These are phyloP conservation scores for Troglohyphantes excavatus DNA, from an alignment of 2,888 invertebrate species.

Conservation along the genomic window DNA sequence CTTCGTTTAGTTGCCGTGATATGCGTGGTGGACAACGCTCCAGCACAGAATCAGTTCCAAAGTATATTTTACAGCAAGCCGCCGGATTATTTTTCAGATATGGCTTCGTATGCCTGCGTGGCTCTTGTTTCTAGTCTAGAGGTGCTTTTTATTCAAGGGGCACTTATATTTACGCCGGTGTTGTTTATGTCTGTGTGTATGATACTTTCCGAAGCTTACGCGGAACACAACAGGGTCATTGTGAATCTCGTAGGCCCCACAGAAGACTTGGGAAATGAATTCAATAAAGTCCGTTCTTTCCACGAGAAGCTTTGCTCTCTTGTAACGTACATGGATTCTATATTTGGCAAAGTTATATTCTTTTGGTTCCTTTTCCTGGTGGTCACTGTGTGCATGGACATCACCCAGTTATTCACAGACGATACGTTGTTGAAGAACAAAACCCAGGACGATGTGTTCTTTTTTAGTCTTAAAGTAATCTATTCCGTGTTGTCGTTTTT, in stretches of 20 bases:
- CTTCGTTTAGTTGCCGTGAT: slow-evolving; percentile 63
- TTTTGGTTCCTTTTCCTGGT: slow-evolving; percentile 79
- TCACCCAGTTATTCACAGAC: slow-evolving; percentile 79
- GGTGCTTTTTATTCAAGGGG: slow-evolving; percentile 78
- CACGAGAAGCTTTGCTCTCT: slow-evolving; percentile 78
- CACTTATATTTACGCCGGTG: slow-evolving; percentile 78
- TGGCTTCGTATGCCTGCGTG: slow-evolving; percentile 68
- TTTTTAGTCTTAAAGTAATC: slow-evolving; percentile 78
- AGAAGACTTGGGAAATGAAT: slow-evolving; percentile 58
- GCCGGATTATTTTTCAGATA: slow-evolving; percentile 47
- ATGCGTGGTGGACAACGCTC: slow-evolving; percentile 71
- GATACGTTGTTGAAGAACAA: slow-evolving; percentile 78
- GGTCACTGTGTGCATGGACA: slow-evolving; percentile 78
- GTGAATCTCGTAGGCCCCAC: slow-evolving; percentile 48
- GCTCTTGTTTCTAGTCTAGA: slow-evolving; percentile 66
- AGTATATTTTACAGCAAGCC: slow-evolving; percentile 68
- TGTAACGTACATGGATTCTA: slow-evolving; percentile 73
- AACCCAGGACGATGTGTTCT: slow-evolving; percentile 78
- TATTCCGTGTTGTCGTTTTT: slow-evolving; percentile 78
- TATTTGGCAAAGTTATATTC: slow-evolving; percentile 78
- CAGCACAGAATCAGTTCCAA: slow-evolving; percentile 69
- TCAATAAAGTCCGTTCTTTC: slow-evolving; percentile 73
- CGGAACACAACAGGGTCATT: slow-evolving; percentile 77
- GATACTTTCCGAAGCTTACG: slow-evolving; percentile 72
- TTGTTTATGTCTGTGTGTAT: slow-evolving; percentile 79